Percentiles rank a stretch among this genome's conserved stretches.
Conservation (phyloP, 2,888 invertebrate species). For the Aethes cnicana region DNA sequence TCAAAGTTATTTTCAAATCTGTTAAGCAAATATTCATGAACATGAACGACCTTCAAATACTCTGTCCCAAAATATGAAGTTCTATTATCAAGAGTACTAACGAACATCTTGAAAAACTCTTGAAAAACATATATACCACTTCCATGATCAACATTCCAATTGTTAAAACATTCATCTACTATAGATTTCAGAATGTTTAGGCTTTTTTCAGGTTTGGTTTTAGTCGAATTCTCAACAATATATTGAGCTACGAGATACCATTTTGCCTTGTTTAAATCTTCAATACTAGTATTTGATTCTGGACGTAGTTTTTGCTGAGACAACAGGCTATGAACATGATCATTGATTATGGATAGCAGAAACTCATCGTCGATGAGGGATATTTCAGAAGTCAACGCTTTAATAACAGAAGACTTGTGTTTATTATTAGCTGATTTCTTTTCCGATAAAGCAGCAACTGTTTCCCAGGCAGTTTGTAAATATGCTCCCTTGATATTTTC, state of each 20-base stretch:
- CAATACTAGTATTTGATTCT: slow-evolving; percentile 17
- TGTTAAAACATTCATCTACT: slow-evolving; percentile 36
- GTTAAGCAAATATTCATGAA: slow-evolving; percentile 40
- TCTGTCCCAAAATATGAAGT: slow-evolving; percentile 18
- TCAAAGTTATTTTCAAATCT: slow-evolving; percentile 34
- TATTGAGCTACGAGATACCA: slow-evolving; percentile 43
- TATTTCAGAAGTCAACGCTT: slow-evolving; percentile 39
- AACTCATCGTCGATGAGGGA: slow-evolving; percentile 41
- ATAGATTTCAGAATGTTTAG: slow-evolving; percentile 37
- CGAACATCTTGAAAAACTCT: slow-evolving; percentile 35
- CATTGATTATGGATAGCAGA: slow-evolving; percentile 42
- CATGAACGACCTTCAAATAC: slow-evolving; percentile 23
- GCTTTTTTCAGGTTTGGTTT: slow-evolving; percentile 34
- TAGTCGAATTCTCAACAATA: slow-evolving; percentile 33
- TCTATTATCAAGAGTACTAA: slow-evolving; percentile 32
- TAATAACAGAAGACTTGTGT: slow-evolving; percentile 39
- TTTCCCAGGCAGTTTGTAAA: slow-evolving; percentile 45
- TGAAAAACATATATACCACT: slow-evolving; percentile 33
- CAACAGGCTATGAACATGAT: slow-evolving; percentile 43
- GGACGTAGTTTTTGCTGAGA: slow-evolving; percentile 32
- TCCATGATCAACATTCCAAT: slow-evolving; percentile 35
- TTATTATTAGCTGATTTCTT: slow-evolving; percentile 40
- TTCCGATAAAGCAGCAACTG: slow-evolving; percentile 44
- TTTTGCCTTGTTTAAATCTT: slow-evolving; percentile 38
- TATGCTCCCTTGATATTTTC: slow-evolving; percentile 39